phyloP scores from a whole-genome alignment of 2,113 vertebrate genomes.

The Pipa parva region DNA sequence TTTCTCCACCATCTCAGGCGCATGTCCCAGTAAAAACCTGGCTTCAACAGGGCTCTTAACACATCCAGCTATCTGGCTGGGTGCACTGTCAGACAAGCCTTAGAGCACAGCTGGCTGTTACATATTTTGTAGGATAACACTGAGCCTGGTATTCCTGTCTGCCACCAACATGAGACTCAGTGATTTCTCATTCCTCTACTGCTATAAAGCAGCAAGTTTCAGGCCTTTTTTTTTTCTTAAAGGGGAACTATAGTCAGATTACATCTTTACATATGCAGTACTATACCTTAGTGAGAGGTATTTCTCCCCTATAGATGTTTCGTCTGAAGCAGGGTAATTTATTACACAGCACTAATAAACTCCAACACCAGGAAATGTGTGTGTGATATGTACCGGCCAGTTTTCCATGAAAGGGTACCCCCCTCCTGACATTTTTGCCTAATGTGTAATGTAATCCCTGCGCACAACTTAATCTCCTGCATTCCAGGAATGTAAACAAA shows the following conservation, averaged over 20 bases:
- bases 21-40: constrained; percentile 8
- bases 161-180: not conserved
- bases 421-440: too few relatives aligned
- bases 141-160: not conserved
- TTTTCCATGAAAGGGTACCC: too few relatives aligned
- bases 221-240: not conserved
- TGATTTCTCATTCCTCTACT: not conserved
- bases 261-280: not conserved
- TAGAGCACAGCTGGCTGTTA: constrained; percentile 14
- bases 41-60: constrained; percentile 15
- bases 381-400: too few relatives aligned
- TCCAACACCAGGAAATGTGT: too few relatives aligned
- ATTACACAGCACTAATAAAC: too few relatives aligned
- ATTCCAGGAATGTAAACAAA: too few relatives aligned
- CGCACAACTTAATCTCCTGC: too few relatives aligned
- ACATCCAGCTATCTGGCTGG: not conserved
- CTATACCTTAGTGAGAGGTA: too few relatives aligned
- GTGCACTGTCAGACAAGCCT: not conserved
- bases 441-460: too few relatives aligned
- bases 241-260: too few relatives aligned
- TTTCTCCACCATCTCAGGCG: constrained; percentile 14
- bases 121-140: not conserved
- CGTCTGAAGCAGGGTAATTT: too few relatives aligned
- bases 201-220: not conserved
- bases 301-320: too few relatives aligned